Evolutionary conservation across 92 coral and sea anemone species (phyloP).

Genomic region (Palythoa grandiflora): DNA sequence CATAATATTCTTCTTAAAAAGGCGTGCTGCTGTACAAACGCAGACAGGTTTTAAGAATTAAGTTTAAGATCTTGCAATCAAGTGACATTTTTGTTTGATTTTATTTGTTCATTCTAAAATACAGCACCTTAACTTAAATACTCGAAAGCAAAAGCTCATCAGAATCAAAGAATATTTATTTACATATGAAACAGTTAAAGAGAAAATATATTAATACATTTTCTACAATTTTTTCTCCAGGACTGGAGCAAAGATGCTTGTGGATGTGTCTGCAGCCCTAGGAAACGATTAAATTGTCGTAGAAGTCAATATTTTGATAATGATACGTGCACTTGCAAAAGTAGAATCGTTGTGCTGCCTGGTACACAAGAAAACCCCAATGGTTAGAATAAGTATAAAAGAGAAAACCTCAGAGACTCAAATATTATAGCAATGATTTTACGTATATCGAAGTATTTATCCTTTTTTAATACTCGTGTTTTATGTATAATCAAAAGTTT

Average conservation of each 20-base stretch:
- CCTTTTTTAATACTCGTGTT: background rate
- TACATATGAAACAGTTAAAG: background rate
- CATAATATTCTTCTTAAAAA: too few relatives aligned
- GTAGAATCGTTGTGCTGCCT: background rate
- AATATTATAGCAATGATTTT: background rate
- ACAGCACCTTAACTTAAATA: too few relatives aligned
- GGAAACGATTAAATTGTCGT: background rate
- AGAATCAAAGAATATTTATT: background rate
- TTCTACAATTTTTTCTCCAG: conserved; percentile 14
- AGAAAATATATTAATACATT: background rate
- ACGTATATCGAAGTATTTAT: background rate
- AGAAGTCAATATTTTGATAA: background rate
- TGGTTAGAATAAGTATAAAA: background rate
- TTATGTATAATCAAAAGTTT: too few relatives aligned
- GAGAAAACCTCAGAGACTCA: background rate
- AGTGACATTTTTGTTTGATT: too few relatives aligned
- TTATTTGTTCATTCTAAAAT: too few relatives aligned
- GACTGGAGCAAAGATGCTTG: conserved; percentile 63
- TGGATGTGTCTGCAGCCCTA: conserved; percentile 31
- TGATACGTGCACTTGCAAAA: background rate
- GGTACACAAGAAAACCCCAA: background rate
- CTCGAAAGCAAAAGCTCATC: too few relatives aligned
- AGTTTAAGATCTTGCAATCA: too few relatives aligned
- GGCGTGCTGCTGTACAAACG: too few relatives aligned
- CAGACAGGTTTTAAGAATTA: too few relatives aligned